Percentiles rank a stretch among this genome's conserved stretches.
Conservation (phyloP, 30 jellyfish, hydroid and myxozoan genomes). For the Chironex yamaguchii region DNA sequence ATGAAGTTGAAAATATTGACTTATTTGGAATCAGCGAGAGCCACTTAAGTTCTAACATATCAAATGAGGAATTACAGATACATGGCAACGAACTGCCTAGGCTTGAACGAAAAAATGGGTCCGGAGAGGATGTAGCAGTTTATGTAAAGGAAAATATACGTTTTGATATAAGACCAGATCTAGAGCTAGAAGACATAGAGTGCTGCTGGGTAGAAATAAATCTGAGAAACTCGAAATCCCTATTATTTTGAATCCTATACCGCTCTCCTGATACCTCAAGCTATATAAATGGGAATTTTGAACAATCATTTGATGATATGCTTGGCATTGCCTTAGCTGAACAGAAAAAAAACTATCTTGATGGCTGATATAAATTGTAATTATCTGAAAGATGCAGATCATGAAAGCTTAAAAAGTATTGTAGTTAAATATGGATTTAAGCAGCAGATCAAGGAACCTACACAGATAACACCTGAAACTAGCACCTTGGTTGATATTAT, state of each 20-base stretch:
- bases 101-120: conserved; percentile 52
- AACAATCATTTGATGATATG: conserved; percentile 70
- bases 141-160: conserved; percentile 59
- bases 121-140: conserved; percentile 77
- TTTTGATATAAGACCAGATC: conserved; percentile 59
- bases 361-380: conserved; percentile 61
- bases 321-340: conserved; percentile 59
- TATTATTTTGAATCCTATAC: conserved; percentile 59
- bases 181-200: conserved; percentile 68
- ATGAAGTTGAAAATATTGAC: conserved; percentile 59
- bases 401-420: conserved; percentile 21
- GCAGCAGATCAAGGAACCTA: conserved; percentile 37
- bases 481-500: conserved; percentile 56
- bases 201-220: conserved; percentile 67
- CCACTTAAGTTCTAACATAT: conserved; percentile 55
- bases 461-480: conserved; percentile 26
- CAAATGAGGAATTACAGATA: conserved; percentile 48
- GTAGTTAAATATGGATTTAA: not conserved
- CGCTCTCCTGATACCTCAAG: conserved; percentile 78
- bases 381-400: conserved; percentile 33
- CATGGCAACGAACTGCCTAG: conserved; percentile 69
- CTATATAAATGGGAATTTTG: conserved; percentile 26
- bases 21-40: conserved; percentile 62
- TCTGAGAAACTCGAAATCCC: conserved; percentile 42
- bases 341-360: conserved; percentile 69